A percentile compares a stretch with the other conserved stretches of the same genome.
Evolutionary conservation across 2,888 invertebrate species (phyloP).

Genomic region (Alloplasta piceator): DNA sequence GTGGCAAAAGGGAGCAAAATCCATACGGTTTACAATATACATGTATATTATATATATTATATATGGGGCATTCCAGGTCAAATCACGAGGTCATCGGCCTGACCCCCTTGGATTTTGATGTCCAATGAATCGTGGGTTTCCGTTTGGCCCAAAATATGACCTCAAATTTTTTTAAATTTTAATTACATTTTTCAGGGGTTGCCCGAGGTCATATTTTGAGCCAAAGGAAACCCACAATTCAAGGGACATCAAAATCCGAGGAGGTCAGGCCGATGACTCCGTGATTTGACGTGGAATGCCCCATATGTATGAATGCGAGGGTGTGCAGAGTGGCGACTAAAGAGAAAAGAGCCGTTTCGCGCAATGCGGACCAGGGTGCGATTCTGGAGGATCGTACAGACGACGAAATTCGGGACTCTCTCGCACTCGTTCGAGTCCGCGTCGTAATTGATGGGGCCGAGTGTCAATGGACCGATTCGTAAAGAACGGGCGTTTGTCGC

Average conservation of each 20-base stretch:
- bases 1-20: neutral
- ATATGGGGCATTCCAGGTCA: neutral
- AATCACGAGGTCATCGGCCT: no score
- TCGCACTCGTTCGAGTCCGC: constrained; percentile 22
- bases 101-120: no score
- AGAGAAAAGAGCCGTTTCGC: constrained; percentile 18
- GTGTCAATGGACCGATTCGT: constrained; percentile 76
- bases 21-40: neutral
- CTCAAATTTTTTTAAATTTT: no score
- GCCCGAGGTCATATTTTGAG: no score
- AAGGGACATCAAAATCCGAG: no score
- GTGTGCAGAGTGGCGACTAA: neutral
- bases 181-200: no score
- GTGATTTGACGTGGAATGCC: no score
- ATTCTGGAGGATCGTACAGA: constrained; percentile 1
- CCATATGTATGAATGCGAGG: no score
- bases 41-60: constrained; percentile 2
- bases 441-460: constrained; percentile 75
- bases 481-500: constrained; percentile 74
- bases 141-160: no score
- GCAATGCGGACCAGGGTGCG: neutral
- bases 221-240: no score
- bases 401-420: constrained; percentile 14
- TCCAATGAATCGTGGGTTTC: no score
- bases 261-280: no score